A percentile compares a stretch with the other conserved stretches of the same genome.
phyloP scores from a whole-genome alignment of 2,113 vertebrate species.

The Nansenia antarctica region DNA sequence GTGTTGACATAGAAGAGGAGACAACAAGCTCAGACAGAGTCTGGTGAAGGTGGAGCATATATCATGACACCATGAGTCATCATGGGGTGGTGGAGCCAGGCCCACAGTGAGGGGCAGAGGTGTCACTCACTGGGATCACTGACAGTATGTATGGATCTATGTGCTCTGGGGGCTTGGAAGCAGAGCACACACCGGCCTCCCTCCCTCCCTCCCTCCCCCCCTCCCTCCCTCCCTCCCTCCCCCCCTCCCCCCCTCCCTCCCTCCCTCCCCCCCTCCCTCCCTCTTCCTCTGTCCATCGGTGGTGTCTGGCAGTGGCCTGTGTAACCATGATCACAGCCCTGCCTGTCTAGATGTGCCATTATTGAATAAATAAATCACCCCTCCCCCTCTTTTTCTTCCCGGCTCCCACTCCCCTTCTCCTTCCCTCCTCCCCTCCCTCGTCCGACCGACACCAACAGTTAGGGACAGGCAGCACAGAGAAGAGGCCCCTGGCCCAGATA shows the following conservation, averaged over 20 bases:
- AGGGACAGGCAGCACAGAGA: slow-evolving; percentile 10
- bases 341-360: slow-evolving; percentile 42
- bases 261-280: slow-evolving; percentile 7
- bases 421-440: neutral
- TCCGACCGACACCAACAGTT: slow-evolving; percentile 18
- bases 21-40: neutral
- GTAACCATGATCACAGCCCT: slow-evolving; percentile 40
- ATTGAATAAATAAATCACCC: slow-evolving; percentile 48
- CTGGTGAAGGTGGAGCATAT: neutral
- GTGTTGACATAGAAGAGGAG: slow-evolving; percentile 18
- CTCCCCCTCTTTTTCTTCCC: slow-evolving; percentile 4
- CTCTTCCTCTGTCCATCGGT: slow-evolving; percentile 3
- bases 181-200: neutral
- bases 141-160: slow-evolving; percentile 51
- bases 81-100: slow-evolving; percentile 14
- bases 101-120: slow-evolving; percentile 28
- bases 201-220: slow-evolving; percentile 6
- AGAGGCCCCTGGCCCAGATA: slow-evolving; percentile 51
- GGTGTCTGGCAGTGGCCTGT: slow-evolving; percentile 18
- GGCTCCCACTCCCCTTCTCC: neutral
- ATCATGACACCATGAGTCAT: slow-evolving; percentile 24
- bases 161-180: slow-evolving; percentile 6
- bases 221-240: neutral
- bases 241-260: slow-evolving; percentile 1
- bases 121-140: slow-evolving; percentile 44